Base-by-base conservation (phyloP, 2,797 vertebrate species). In the Morelia viridis region DNA sequence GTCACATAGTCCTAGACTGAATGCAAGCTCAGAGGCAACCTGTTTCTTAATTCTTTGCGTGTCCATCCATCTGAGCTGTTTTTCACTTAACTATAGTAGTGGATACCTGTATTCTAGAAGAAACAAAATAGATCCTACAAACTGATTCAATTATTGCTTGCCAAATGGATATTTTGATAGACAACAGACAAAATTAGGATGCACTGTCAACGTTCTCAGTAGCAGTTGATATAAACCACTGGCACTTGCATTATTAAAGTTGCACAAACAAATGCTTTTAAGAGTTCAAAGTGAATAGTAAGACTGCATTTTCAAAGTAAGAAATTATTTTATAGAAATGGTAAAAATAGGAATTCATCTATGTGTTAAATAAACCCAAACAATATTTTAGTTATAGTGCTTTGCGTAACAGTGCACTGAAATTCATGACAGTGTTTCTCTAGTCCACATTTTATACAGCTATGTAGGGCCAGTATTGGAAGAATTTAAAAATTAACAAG, bases 191-290 rank as follows among this genome's bases (percentile, higher is more conserved):
- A 95, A 93, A 95, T 85, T 90, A 87, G 92, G 7, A 92, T 61
- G 6, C 68, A 93, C 85, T 91, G 93, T 94, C 91, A 35, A 87
- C 90, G 85, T 0, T 71, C 90, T 89, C 61, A 90, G 3, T 86
- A 89, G 22, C 93, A 95, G 94, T 95, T 95, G 94, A 93, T 91
- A 94, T 83, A 91, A 91, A 94, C 93, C 92, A 93, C 94, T 91
- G 93, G 93, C 93, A 90, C 85, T 46, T 68, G 88, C 56, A 92
- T 19, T 61, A 90, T 64, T 35, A 50, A 11, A 87, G 62, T 89
- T 86, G 3, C 60, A 90, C 80, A 64, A 5, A 46, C 88, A 31
- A 94, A 89, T 64, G 53, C 91, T 31, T 31, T 61, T 93, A 76
- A 68, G 4, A 17, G 17, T 92, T 95, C 89, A 65, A 17, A 92